Percentiles rank a stretch among this genome's conserved stretches.
Evolutionary conservation across 2,113 vertebrate genomes (phyloP).

Genomic region (Plotosus lineatus): DNA sequence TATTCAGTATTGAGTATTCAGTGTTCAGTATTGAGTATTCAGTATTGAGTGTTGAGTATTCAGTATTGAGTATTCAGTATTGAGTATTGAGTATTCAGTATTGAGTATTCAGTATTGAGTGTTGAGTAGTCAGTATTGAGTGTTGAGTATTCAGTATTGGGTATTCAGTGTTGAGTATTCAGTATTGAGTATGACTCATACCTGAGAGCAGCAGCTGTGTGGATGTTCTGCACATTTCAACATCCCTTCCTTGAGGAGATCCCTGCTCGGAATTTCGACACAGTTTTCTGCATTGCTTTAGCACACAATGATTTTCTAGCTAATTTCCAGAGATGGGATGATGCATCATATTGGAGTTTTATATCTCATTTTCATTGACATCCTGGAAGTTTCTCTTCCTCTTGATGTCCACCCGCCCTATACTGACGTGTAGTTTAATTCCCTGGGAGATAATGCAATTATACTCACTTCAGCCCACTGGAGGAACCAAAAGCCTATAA

Average conservation of each 20-base stretch:
- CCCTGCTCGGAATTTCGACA: constrained; percentile 1
- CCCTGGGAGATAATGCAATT: constrained; percentile 65
- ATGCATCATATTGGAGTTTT: constrained; percentile 19
- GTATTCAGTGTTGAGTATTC: too few relatives aligned
- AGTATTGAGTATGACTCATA: not conserved
- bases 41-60: too few relatives aligned
- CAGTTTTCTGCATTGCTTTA: not conserved
- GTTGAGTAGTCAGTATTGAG: too few relatives aligned
- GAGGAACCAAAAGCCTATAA: not conserved
- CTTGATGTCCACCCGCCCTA: constrained; percentile 58
- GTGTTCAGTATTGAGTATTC: too few relatives aligned
- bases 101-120: too few relatives aligned
- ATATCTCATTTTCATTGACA: not conserved
- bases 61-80: too few relatives aligned
- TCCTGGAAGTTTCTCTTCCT: constrained; percentile 37
- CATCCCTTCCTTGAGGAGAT: not conserved
- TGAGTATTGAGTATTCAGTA: too few relatives aligned
- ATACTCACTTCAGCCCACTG: constrained; percentile 57
- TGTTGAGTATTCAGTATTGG: too few relatives aligned
- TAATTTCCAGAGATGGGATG: constrained; percentile 19
- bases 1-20: too few relatives aligned
- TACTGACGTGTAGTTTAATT: constrained; percentile 64
- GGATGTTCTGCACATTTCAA: constrained; percentile 30
- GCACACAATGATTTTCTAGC: not conserved
- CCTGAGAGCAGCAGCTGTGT: not conserved